Evolutionary conservation across 2,113 vertebrate genomes (phyloP).

Genomic region (Myotis yumanensis): DNA sequence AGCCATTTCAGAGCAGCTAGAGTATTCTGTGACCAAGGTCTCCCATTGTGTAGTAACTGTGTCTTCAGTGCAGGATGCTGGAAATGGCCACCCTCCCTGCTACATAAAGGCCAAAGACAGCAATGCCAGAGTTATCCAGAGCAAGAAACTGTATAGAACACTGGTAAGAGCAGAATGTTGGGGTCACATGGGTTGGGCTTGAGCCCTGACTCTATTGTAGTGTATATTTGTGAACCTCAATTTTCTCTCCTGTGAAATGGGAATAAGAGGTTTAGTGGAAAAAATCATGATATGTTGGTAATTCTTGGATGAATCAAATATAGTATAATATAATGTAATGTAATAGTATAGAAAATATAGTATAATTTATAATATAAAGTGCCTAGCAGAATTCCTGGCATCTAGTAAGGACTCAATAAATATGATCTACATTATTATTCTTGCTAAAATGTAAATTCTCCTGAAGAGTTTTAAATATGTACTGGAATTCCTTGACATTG

Average conservation of each 20-base stretch:
- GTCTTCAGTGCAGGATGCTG: not conserved
- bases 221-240: not conserved
- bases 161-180: not conserved
- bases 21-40: not conserved
- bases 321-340: not conserved
- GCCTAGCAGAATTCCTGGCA: not conserved
- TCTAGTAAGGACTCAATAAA: not conserved
- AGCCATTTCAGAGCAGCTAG: not conserved
- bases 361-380: not conserved
- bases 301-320: not conserved
- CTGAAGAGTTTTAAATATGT: not conserved
- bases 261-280: not conserved
- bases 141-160: not conserved
- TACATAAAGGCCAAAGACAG: not conserved
- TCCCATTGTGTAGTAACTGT: not conserved
- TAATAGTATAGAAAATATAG: not conserved
- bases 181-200: not conserved
- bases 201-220: not conserved
- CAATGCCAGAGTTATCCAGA: not conserved
- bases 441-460: not conserved
- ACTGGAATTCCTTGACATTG: not conserved
- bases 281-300: not conserved
- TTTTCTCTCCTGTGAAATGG: slow-evolving; percentile 14
- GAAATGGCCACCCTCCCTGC: not conserved
- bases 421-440: not conserved